Base-by-base conservation (phyloP, 2,888 invertebrate species). In the Oscheius myriophilus region DNA sequence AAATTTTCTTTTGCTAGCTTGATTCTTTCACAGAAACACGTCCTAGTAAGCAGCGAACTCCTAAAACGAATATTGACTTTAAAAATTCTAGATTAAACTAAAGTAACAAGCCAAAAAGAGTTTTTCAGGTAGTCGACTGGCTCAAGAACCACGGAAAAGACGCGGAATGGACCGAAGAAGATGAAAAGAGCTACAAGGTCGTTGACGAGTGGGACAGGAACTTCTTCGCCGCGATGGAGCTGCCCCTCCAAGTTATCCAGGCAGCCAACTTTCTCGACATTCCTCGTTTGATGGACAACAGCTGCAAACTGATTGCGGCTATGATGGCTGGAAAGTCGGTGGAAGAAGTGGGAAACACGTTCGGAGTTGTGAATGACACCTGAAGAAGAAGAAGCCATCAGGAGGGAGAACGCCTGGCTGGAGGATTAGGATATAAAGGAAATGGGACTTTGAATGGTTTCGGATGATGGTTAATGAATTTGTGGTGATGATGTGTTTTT, bases 241-340 rank as follows among this genome's bases (percentile, higher is more conserved):
- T 33, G 26, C 54, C 23, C 26, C 26, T 21, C 18, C 33, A 54
- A 14, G 12, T 54, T 26, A 9, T 54, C 25, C 9, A 21, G 2
- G 54, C 54, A 2, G 54, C 54, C 54, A 54, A 54, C 26, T 54
- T 25, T 11, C 25, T 54, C 23, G n/a, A 21, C 54, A 54, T 54
- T 26, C 25, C 25, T n/a, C 6, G 54, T 4, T 26, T 54, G 33
- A 4, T 54, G 33, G 54, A 54, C 3, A 54, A 54, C 11, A 39
- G 26, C 1, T 25, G 54, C 33, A 54, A 54, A 26, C 3, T 54
- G 51, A 51, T 51, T 3, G 14, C 51, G 12, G 26, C 26, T 11
- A n/a, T 33, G 18, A 11, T 54, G 25, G 54, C 26, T 1, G 54
- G 26, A 11, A 26, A 25, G 12, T 25, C 54, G 23, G 11, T 54